Conservation (phyloP, 2,113 vertebrate species). For the Cettia cetti region DNA sequence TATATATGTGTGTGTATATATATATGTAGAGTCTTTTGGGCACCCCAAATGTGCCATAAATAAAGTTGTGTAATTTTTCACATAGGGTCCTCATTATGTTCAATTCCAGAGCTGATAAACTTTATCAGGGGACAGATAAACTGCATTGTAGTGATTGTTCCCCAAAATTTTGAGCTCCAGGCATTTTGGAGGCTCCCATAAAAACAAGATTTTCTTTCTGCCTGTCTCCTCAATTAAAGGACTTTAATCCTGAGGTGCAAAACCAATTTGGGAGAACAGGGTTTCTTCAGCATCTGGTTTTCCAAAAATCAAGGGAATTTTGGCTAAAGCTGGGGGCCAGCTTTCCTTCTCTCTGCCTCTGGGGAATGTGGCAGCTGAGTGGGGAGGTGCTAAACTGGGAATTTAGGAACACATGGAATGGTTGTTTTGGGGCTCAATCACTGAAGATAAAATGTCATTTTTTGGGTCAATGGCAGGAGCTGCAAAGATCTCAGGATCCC, state of each 20-base stretch:
- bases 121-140: background rate
- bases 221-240: background rate
- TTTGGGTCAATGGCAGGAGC: background rate
- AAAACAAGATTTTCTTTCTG: background rate
- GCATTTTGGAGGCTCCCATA: background rate
- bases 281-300: background rate
- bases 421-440: background rate
- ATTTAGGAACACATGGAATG: fast-evolving
- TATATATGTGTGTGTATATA: too few species aligned
- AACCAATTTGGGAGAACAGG: background rate
- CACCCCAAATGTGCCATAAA: background rate
- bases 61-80: background rate
- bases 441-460: background rate
- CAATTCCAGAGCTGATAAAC: background rate
- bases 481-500: background rate
- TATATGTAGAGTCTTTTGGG: background rate
- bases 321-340: background rate
- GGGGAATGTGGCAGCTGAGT: background rate
- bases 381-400: background rate
- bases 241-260: background rate
- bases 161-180: background rate
- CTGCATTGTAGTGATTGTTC: background rate
- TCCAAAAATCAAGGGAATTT: background rate
- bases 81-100: background rate
- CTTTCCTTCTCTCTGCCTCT: background rate